Base-by-base conservation (phyloP, 2,888 invertebrate genomes). In the Balanococcus diminutus region DNA sequence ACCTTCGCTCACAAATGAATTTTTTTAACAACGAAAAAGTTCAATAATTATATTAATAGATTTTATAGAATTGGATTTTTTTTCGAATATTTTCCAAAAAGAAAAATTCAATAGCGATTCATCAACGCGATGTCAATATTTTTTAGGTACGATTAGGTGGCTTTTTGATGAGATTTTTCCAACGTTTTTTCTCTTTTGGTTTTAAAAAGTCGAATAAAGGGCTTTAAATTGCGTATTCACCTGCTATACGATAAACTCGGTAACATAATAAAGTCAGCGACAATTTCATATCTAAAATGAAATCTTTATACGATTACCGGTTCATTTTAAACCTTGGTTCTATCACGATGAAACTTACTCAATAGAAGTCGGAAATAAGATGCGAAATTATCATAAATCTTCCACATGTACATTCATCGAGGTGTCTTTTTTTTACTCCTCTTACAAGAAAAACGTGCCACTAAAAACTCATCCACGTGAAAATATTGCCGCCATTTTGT, bases 371-470 rank as follows among this genome's bases (percentile, higher is more conserved):
- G 67, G 67, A 67, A 67, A 67, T 67, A 67, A 67, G 67, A 67
- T 67, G 67, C 67, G 67, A 67, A 67, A 67, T 67, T 67, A 67
- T 67, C 67, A 67, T 67, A 67, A 67, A 67, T 67, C 67, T 67
- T 31, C 11, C 19, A 22, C 28, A 3, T 67, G 28, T 5, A 28
- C 67, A 19, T 67, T 67, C 67, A 28, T 28, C 25, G 67, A 28
- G 67, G 67, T 67, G 28, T 28, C 28, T 28, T 67, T 67, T 28
- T 67, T 67, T 25, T 61, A 25, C 16, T 14, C 25, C 16, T 28
- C n/a, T 6, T 25, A 67, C 67, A 67, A 67, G 67, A 67, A 67
- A 67, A 67, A 67, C 67, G 67, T 67, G 67, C 28, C 67, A 28
- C 28, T 56, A 28, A 28, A 67, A 28, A 67, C 67, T 28, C 67